Evolutionary conservation across 2,113 vertebrate genomes (phyloP).

Genomic region (Chaenogobius annularis): DNA sequence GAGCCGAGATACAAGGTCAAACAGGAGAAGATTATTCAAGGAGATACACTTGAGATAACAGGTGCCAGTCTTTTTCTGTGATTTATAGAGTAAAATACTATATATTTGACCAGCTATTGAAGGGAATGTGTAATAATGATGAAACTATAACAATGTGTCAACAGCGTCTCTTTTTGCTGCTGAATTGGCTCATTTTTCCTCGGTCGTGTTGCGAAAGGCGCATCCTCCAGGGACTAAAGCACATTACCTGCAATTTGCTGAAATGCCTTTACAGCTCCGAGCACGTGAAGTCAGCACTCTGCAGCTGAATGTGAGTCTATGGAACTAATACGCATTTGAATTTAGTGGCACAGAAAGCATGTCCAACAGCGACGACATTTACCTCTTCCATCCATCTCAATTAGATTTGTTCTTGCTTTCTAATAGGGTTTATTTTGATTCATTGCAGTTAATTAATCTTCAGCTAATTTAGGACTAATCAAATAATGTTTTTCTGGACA

Average conservation of each 20-base stretch:
- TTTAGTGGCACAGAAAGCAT: background rate
- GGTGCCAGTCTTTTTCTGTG: constrained; percentile 41
- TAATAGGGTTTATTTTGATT: no score
- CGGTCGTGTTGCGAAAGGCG: constrained; percentile 13
- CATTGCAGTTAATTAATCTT: no score
- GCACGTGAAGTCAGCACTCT: constrained; percentile 25
- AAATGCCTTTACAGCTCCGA: constrained; percentile 53
- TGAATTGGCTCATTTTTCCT: constrained; percentile 19
- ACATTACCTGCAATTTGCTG: constrained; percentile 52
- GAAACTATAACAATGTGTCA: constrained; percentile 19
- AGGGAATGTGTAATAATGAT: constrained; percentile 26
- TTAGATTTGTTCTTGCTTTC: background rate
- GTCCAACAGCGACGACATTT: background rate
- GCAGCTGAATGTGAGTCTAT: constrained; percentile 35
- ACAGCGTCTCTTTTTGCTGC: constrained; percentile 10
- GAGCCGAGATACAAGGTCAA: constrained; percentile 50
- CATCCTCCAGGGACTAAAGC: constrained; percentile 19
- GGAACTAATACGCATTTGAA: constrained; percentile 37
- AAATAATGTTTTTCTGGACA: no score
- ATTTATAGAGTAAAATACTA: no score
- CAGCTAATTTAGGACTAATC: no score
- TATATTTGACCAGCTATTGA: background rate
- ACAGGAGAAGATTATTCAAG: constrained; percentile 62
- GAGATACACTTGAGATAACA: constrained; percentile 70
- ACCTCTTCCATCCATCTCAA: background rate